Conservation (phyloP, 2,797 vertebrate species). For the Xiphorhynchus erythropygius region DNA sequence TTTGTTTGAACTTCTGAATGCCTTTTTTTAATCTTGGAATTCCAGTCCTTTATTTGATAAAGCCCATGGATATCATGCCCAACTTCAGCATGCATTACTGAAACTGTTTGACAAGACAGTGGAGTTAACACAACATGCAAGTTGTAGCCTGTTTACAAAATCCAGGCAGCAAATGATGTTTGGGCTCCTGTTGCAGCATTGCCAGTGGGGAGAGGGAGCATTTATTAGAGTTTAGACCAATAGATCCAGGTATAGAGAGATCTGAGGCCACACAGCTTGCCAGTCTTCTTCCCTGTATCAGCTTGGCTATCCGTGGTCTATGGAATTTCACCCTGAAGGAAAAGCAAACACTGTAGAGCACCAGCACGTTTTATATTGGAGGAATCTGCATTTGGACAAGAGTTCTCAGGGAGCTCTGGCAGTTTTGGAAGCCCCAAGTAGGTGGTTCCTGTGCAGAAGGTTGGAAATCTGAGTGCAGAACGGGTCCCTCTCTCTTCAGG, state of each 20-base stretch:
- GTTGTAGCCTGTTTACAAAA: neutral
- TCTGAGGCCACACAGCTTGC: neutral
- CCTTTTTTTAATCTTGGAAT: neutral
- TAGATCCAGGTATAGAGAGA: neutral
- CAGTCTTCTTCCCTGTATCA: neutral
- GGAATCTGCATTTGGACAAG: neutral
- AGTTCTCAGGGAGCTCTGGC: neutral
- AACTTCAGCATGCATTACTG: accelerated
- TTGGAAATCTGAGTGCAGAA: neutral
- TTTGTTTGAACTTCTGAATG: neutral
- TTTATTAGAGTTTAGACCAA: neutral
- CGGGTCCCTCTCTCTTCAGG: neutral
- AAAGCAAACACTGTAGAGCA: neutral
- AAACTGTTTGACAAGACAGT: neutral
- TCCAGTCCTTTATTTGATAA: neutral
- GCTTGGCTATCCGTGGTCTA: neutral
- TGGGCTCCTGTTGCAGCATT: neutral
- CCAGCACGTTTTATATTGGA: accelerated
- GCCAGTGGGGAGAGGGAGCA: neutral
- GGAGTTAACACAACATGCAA: neutral
- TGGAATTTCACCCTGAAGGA: neutral
- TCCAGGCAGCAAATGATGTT: neutral
- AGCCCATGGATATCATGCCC: accelerated
- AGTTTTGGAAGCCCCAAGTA: accelerated
- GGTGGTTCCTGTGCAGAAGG: neutral